Evolutionary conservation across 2,113 vertebrate genomes (phyloP), one percentile per base, ranked within the genome.

Genomic region (Alligator mississippiensis): DNA sequence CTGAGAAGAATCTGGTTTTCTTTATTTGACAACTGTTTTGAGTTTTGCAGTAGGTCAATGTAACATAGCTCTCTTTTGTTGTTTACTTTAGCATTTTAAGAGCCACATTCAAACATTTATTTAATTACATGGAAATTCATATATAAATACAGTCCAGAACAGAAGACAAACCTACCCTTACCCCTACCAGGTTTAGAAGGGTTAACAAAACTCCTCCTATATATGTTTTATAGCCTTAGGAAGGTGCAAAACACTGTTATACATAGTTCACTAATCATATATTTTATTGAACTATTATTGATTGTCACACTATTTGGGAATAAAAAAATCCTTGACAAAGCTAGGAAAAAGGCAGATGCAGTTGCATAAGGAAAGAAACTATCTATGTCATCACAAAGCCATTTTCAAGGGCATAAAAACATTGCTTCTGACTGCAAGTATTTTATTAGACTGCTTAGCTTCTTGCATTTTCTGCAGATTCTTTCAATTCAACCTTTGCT

Each of bases 241-340:
- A 94, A 89, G 86, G 27, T 60, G 92, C 77, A 87, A 89, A 90
- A 75, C 1, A 10, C 24, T 89, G 47, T 74, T 94, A 63, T 72
- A 72, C 0, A 0, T 90, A 62, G 25, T 93, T 57, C n/a, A 72
- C 75, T 93, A 95, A 95, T 96, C 63, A 76, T 90, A 92, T 93
- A 22, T 90, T 70, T 84, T 96, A 95, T 77, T 92, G 95, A 96
- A 61, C 90, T 95, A n/a, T 62, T 97, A 95, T 97, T 94, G 96
- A 97, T 93, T 89, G 16, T 54, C 57, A 22, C 47, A 84, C n/a
- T 89, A 85, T 96, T 96, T 92, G 58, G 84, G 77, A 95, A 94
- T 89, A 77, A 91, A 95, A 96, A 85, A 79, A 66, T 81, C 78
- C 57, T 95, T 93, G 82, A 90, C 82, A 91, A 90, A 96, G 79